Evolutionary conservation across 2,113 vertebrate genomes (phyloP).

Genomic region (Zosterops pallidus): DNA sequence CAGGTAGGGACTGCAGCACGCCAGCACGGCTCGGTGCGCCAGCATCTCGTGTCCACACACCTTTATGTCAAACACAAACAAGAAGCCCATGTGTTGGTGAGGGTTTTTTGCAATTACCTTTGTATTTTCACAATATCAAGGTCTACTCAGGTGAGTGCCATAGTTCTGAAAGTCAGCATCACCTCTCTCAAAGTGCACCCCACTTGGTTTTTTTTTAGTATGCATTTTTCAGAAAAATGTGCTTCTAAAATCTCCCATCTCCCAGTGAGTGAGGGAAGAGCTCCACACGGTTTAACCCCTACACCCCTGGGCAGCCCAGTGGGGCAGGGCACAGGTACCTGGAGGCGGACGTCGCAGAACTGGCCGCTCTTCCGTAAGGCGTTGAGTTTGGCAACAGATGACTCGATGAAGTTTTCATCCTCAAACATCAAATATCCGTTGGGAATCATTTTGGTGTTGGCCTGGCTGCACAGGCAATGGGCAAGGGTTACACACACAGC

Average conservation of each 20-base stretch:
- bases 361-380: conserved; percentile 97
- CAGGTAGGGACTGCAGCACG: conserved; percentile 97
- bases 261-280: neutral
- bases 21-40: conserved; percentile 95
- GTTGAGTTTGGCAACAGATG: conserved; percentile 98
- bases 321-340: conserved; percentile 75
- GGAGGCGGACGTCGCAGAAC: conserved; percentile 97
- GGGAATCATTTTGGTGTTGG: conserved; percentile 88
- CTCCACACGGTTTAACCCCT: rapidly evolving
- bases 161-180: neutral
- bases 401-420: conserved; percentile 97
- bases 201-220: neutral
- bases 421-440: conserved; percentile 99
- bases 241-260: neutral
- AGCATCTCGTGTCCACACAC: conserved; percentile 96
- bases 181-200: neutral
- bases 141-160: neutral
- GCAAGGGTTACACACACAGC: neutral
- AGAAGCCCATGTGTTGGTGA: neutral
- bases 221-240: neutral
- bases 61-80: conserved; percentile 66
- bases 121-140: neutral
- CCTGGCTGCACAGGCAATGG: conserved; percentile 22
- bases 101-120: neutral
- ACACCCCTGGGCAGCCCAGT: neutral